phyloP scores from a whole-genome alignment of 2,888 invertebrate genomes.

The Altica lythri region DNA sequence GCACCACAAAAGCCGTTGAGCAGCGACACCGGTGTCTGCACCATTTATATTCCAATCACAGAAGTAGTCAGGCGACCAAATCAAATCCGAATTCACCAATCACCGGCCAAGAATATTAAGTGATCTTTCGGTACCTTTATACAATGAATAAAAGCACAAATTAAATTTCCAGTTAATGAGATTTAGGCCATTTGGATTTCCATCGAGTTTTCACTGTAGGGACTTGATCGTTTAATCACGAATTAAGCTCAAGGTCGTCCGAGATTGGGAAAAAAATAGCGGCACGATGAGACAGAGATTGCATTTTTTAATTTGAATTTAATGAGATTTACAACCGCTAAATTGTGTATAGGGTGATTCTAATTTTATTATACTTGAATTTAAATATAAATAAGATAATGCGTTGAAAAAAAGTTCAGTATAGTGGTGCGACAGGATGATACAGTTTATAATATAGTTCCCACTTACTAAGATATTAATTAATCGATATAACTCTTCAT shows the following conservation, averaged over 20 bases:
- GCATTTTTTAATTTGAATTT: no score
- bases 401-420: no score
- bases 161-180: slow-evolving; percentile 28
- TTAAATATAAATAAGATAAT: no score
- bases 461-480: no score
- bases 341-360: no score
- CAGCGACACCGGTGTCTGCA: not conserved
- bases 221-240: slow-evolving; percentile 12
- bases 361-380: no score
- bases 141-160: slow-evolving; percentile 28
- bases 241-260: not conserved
- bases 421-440: no score
- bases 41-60: slow-evolving; percentile 52
- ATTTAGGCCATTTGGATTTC: slow-evolving; percentile 17
- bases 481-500: no score
- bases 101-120: slow-evolving; percentile 48
- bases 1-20: not conserved
- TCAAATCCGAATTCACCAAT: slow-evolving; percentile 53
- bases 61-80: slow-evolving; percentile 51
- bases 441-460: no score
- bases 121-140: slow-evolving; percentile 35
- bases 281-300: not conserved
- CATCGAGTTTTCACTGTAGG: slow-evolving; percentile 6
- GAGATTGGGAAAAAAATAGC: slow-evolving; percentile 1
- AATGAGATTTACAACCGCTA: no score